Evolutionary conservation across 2,888 invertebrate genomes (phyloP).

Genomic region (Drosophila vallismaia): DNA sequence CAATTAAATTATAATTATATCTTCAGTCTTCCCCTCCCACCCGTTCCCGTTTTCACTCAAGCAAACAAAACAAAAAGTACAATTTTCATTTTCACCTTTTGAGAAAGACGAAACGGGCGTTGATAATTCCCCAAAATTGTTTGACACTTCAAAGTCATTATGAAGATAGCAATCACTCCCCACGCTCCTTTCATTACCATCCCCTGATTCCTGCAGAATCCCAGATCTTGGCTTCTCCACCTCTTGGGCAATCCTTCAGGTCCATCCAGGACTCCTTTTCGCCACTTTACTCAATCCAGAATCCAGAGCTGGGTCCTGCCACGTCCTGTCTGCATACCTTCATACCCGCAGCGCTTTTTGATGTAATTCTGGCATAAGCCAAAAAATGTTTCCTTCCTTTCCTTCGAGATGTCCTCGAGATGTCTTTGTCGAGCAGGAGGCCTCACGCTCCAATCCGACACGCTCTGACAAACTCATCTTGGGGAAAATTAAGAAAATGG

Average conservation of each 20-base stretch:
- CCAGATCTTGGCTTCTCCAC: slow-evolving; percentile 61
- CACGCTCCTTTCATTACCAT: slow-evolving; percentile 11
- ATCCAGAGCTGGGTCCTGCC: slow-evolving; percentile 25
- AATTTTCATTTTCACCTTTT: slow-evolving; percentile 63
- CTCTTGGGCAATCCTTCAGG: slow-evolving; percentile 38
- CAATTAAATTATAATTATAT: slow-evolving; percentile 67
- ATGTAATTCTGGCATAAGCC: slow-evolving; percentile 78
- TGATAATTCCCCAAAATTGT: slow-evolving; percentile 61
- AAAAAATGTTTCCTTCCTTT: slow-evolving; percentile 60
- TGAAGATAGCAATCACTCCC: slow-evolving; percentile 68
- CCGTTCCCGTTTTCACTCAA: slow-evolving; percentile 29
- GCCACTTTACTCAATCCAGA: slow-evolving; percentile 47
- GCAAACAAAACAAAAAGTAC: slow-evolving; percentile 27
- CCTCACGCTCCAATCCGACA: slow-evolving; percentile 49
- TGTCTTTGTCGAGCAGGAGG: slow-evolving; percentile 52
- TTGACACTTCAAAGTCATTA: slow-evolving; percentile 75
- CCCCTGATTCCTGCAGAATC: slow-evolving; percentile 51
- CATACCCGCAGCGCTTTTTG: slow-evolving; percentile 71
- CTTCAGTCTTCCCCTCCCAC: slow-evolving; percentile 16
- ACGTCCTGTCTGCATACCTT: slow-evolving; percentile 49
- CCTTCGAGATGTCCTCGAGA: slow-evolving; percentile 56
- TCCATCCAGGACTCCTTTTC: slow-evolving; percentile 32
- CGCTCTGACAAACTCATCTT: slow-evolving; percentile 60
- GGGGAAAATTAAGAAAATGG: slow-evolving; percentile 70
- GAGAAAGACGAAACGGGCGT: slow-evolving; percentile 39